Evolutionary conservation across 2,888 invertebrate species (phyloP), one percentile per base, ranked within the genome.

Genomic region (Criorhina ranunculi): DNA sequence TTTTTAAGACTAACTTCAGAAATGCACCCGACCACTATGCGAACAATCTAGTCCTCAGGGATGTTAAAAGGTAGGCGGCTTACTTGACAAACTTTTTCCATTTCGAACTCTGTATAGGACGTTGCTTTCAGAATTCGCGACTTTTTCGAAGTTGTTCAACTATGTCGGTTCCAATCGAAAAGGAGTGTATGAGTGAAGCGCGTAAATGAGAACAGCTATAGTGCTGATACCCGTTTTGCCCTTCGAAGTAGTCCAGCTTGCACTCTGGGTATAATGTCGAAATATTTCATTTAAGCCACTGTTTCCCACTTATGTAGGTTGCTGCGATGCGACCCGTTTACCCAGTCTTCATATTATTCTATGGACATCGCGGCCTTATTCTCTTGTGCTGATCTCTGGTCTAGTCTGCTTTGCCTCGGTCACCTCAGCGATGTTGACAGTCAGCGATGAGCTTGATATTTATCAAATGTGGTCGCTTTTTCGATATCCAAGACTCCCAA

Each of bases 151-250:
- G 55, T 59, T 87, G 78, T 11, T 51, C 57, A 46, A 81, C 66
- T n/a, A 86, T 57, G 17, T 87, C 79, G 29, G 70, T 17, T 31
- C 81, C 75, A 53, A 51, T 86, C 8, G 80, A 75, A 60, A 85
- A 78, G 4, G 67, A 42, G 44, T 80, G 72, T 11, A 81, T 57
- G 44, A 85, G 70, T 8, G 85, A 85, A 53, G 83, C 80, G 29
- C 60, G 80, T 51, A 87, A 69, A 70, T 86, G 79, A 29, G 44
- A 17, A 78, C 69, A 86, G 12, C 49, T 44, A 33, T 81, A 85
- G 59, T 80, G 75, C 67, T 83, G 83, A 46, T 80, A 86, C 5
- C 83, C 83, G 70, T 62, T 81, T 81, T 60, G 70, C 64, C 49
- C 70, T 75, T 7, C 72, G 51, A 2, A 70, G 29, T 24, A 76